Conservation (phyloP, 2,797 vertebrate species). For the Carcharodon carcharias region DNA sequence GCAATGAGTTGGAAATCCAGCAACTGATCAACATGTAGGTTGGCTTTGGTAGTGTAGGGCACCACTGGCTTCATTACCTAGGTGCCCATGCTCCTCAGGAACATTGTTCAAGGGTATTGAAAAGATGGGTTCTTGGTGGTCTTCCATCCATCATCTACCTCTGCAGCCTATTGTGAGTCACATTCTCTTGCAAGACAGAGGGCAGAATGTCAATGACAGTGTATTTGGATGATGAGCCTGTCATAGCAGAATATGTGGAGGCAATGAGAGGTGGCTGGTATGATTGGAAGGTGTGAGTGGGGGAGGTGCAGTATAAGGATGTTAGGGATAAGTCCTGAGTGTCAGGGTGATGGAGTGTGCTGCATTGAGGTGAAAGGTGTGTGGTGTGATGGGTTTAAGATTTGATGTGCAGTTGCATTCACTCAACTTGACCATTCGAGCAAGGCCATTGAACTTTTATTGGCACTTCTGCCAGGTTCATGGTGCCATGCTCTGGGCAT, state of each 20-base stretch:
- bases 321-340: background rate
- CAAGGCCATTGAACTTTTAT: too few species aligned
- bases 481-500: too few species aligned
- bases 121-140: background rate
- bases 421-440: too few species aligned
- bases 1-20: background rate
- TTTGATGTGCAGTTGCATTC: background rate
- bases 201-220: background rate
- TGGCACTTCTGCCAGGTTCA: too few species aligned
- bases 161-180: background rate
- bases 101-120: background rate
- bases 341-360: background rate
- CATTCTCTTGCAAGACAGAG: too few species aligned
- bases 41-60: background rate
- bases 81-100: background rate
- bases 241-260: background rate
- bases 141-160: background rate
- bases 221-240: background rate
- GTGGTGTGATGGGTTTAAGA: background rate
- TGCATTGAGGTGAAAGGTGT: background rate
- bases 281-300: background rate
- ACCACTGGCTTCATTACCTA: background rate
- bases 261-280: background rate
- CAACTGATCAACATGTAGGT: background rate
- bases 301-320: background rate